Evolutionary conservation across 1,140 invertebrate species (phyloP), one percentile per base, ranked within the genome.

Genomic region (Drosophila arizonae): DNA sequence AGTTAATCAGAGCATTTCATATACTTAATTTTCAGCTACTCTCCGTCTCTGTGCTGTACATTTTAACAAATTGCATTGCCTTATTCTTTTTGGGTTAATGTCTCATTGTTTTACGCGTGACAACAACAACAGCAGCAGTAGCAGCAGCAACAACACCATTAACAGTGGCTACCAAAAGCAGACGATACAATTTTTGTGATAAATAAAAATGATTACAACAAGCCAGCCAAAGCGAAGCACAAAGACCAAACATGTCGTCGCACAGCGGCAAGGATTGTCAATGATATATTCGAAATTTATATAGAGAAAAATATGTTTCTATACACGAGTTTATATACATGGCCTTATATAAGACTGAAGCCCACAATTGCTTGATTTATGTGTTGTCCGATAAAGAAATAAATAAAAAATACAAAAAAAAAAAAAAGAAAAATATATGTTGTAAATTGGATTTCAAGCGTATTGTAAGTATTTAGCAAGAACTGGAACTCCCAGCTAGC

Each of bases 161-260:
- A 51, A 65, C 61, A 30, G 65, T 21, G 39, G 26, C 46, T 41
- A 24, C 39, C 50, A 54, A 24, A 41, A 24, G 79, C 72, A 88
- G 84, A 77, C 77, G 84, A 88, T 87, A 80, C 84, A 82, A 77
- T 88, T 88, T 88, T 72, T 46, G 76, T 73, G 79, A 87, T 87
- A 87, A 82, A 87, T 80, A 82, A 82, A 87, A 87, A 87, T 87
- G 79, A 88, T 87, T 88, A 88, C 79, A 71, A 67, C 33, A 77
- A 80, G 64, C 51, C 68, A 57, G 60, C 71, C 46, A 67, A 55
- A 41, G 55, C 45, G 57, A 69, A 58, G 21, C 21, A 69, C 33
- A 43, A 51, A 60, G 61, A 48, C 28, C 55, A 61, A 61, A 50
- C 28, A 36, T 70, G 63, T 66, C 30, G 15, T 15, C 30, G 26